These are phyloP conservation scores for Seira musarum DNA, from an alignment of 2,888 invertebrate genomes.

Conservation along the genomic window DNA sequence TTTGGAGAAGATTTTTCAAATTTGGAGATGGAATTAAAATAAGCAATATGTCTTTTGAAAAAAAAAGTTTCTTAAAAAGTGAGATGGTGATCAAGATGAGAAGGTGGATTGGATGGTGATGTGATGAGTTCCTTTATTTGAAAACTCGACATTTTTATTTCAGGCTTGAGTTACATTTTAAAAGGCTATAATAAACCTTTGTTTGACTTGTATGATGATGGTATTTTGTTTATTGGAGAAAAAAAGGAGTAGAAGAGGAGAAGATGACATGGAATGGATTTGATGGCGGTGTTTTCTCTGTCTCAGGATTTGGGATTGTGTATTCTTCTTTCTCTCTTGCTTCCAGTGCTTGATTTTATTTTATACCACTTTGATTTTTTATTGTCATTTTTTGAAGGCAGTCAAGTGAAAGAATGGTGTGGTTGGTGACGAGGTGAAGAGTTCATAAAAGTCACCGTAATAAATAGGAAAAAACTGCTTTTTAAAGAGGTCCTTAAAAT, in stretches of 20 bases:
- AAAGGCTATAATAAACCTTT: slow-evolving; percentile 50
- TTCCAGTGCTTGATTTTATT: not conserved
- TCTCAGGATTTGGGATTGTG: slow-evolving; percentile 18
- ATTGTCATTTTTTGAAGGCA: slow-evolving; percentile 52
- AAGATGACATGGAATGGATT: slow-evolving; percentile 56
- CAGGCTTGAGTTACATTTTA: slow-evolving; percentile 51
- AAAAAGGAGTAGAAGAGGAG: slow-evolving; percentile 23
- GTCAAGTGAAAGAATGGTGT: slow-evolving; percentile 34
- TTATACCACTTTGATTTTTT: slow-evolving; percentile 25
- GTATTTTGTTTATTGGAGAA: slow-evolving; percentile 54
- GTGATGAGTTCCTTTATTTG: slow-evolving; percentile 32
- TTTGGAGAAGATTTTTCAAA: not conserved
- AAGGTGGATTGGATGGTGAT: not conserved
- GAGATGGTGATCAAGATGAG: slow-evolving; percentile 29
- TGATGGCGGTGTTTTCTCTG: slow-evolving; percentile 58
- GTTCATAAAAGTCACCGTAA: slow-evolving; percentile 32
- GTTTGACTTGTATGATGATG: slow-evolving; percentile 44
- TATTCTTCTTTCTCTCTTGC: too few species aligned
- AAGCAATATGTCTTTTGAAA: slow-evolving; percentile 25
- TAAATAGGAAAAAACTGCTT: slow-evolving; percentile 28
- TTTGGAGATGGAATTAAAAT: slow-evolving; percentile 6
- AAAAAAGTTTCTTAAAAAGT: not conserved
- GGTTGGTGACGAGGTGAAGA: slow-evolving; percentile 43
- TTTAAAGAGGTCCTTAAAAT: slow-evolving; percentile 36
- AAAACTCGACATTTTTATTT: slow-evolving; percentile 54